These are phyloP conservation scores for Heterotilapia buettikoferi DNA, from an alignment of 2,113 vertebrate species.

Conservation along the genomic window DNA sequence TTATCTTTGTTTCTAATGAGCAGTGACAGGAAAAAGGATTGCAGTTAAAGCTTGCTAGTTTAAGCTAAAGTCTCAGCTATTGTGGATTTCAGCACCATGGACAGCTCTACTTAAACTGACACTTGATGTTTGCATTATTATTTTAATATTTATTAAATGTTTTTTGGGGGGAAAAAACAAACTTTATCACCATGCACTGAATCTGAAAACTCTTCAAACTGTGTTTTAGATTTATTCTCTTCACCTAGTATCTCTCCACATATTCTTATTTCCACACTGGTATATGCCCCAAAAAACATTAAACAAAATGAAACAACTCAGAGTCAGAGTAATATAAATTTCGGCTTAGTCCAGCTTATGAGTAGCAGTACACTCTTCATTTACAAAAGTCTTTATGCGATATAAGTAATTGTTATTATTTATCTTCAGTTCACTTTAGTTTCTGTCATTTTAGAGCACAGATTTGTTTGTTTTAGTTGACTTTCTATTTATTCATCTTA, in stretches of 20 bases:
- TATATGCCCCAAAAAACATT: neutral
- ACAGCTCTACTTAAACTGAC: neutral
- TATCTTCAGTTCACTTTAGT: neutral
- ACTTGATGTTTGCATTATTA: neutral
- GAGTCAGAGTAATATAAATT: neutral
- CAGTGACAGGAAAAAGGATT: neutral
- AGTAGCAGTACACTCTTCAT: neutral
- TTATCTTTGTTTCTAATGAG: neutral
- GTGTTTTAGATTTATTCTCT: neutral
- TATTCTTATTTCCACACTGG: neutral
- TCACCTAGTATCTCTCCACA: neutral
- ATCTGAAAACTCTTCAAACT: neutral
- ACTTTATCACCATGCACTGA: neutral
- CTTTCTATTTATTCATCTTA: neutral
- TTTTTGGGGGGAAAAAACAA: rapidly evolving
- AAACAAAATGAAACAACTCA: neutral
- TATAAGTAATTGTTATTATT: neutral
- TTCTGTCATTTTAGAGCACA: neutral
- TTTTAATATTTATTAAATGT: neutral
- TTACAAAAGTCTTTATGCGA: neutral
- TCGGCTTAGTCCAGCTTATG: neutral
- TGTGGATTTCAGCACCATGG: neutral
- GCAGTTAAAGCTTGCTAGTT: neutral
- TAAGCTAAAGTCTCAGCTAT: neutral
- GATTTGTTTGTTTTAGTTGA: neutral